Evolutionary conservation across 2,888 invertebrate species (phyloP).

Genomic region (Anagyrus pseudococci): DNA sequence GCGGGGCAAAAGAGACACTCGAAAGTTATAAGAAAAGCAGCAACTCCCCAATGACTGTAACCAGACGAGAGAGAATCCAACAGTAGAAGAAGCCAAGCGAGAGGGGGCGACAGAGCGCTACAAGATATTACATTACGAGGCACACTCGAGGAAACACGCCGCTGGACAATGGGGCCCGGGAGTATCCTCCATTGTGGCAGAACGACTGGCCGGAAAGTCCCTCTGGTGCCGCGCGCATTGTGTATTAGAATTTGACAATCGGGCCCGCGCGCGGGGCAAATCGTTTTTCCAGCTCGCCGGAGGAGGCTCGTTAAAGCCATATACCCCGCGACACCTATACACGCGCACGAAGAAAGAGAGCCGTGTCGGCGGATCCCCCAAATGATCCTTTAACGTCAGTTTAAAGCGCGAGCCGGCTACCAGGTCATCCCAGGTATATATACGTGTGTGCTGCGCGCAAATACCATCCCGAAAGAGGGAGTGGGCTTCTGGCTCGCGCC

Average conservation of each 20-base stretch:
- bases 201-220: neutral
- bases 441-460: too few relatives aligned
- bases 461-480: neutral
- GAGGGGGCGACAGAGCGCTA: neutral
- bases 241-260: neutral
- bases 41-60: too few relatives aligned
- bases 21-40: neutral
- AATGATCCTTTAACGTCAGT: constrained; percentile 47
- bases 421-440: too few relatives aligned
- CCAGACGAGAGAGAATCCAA: too few relatives aligned
- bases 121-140: neutral
- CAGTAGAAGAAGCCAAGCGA: too few relatives aligned
- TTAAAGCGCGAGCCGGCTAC: neutral
- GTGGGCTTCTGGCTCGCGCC: neutral
- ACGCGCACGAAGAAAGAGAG: neutral
- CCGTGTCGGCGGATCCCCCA: constrained; percentile 34
- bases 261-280: neutral
- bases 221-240: neutral
- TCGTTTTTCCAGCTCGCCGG: neutral
- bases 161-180: too few relatives aligned
- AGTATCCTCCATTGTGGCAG: too few relatives aligned
- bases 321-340: neutral
- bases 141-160: too few relatives aligned
- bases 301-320: neutral
- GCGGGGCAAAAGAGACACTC: neutral